Percentiles rank a stretch among this genome's conserved stretches.
These are phyloP conservation scores for Mus caroli DNA, from an alignment of 2,797 vertebrate species.

Conservation along the genomic window DNA sequence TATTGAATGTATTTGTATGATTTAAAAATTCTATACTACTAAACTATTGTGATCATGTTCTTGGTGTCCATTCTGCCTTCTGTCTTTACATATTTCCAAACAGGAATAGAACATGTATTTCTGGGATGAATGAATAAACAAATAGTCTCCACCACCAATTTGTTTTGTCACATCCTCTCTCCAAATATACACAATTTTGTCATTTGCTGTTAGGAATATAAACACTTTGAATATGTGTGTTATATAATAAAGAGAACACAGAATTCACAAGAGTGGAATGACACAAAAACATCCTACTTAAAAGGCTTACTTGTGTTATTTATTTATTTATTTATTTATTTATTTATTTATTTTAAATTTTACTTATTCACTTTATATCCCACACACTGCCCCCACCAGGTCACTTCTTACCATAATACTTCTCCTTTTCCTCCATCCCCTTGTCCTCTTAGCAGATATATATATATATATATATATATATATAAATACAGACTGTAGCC, in stretches of 20 bases:
- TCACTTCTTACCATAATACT: background rate
- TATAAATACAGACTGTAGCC: accelerated
- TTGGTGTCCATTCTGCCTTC: background rate
- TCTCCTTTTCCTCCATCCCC: background rate
- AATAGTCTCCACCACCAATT: background rate
- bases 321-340: background rate
- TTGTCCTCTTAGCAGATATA: background rate
- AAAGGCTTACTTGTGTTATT: background rate
- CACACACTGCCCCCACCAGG: background rate
- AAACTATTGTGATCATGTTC: background rate
- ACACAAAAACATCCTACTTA: background rate
- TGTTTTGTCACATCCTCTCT: background rate
- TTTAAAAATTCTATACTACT: background rate
- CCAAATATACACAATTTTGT: background rate
- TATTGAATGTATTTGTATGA: background rate
- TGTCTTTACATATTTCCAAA: background rate
- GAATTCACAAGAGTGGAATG: background rate
- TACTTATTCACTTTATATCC: background rate
- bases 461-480: too few relatives aligned
- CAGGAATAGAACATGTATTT: background rate
- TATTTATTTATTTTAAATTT: background rate
- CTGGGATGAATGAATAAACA: background rate
- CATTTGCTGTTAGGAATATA: background rate
- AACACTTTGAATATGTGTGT: background rate
- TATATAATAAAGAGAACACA: background rate